Evolutionary conservation across 53 echinoderm and acorn worm genomes (phyloP), one percentile per base, ranked within the genome.

Genomic region (Temnopleurus reevesii): DNA sequence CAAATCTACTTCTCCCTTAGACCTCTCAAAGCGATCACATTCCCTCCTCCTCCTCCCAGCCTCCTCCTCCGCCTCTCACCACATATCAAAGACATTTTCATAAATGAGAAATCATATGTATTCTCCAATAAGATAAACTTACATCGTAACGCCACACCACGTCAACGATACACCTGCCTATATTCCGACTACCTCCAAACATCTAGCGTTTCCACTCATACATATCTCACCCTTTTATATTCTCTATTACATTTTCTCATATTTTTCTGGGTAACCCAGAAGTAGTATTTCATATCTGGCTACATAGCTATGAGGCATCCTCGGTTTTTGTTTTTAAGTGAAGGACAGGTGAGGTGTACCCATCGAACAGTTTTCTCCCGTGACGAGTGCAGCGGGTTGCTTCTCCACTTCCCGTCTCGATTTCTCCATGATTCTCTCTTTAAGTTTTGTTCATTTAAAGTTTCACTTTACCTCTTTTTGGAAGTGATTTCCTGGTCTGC

Each of bases 171-270:
- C 21, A 71, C 41, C 71, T 41, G 38, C 8, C 1, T 41, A 36
- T 43, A 23, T 71, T 21, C 71, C 71, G 71, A 21, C 71, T 38
- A 21, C 41, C 41, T 12, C 71, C 3, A 41, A 71, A 21, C 71
- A 21, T 71, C 71, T 71, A 71, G 71, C 41, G 38, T 71, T 71
- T 71, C 71, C 71, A 71, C 71, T 71, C 71, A 71, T 38, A n/a
- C n/a, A 36, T 41, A 71, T 47, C 79, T 8, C 79, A 46, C 29
- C 79, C 47, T 79, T 79, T 79, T 12, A 27, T 28, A 15, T 29
- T 79, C 28, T 28, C 17, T 49, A 46, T 79, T 27, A 49, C 79
- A 23, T 49, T 79, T 45, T 79, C 7, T 71, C 71, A 71, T 41
- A 71, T 38, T 71, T 71, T 71, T 71, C 71, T 38, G 15, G 71